Evolutionary conservation across 92 coral and sea anemone genomes (phyloP).

Genomic region (Nematostella vectensis): DNA sequence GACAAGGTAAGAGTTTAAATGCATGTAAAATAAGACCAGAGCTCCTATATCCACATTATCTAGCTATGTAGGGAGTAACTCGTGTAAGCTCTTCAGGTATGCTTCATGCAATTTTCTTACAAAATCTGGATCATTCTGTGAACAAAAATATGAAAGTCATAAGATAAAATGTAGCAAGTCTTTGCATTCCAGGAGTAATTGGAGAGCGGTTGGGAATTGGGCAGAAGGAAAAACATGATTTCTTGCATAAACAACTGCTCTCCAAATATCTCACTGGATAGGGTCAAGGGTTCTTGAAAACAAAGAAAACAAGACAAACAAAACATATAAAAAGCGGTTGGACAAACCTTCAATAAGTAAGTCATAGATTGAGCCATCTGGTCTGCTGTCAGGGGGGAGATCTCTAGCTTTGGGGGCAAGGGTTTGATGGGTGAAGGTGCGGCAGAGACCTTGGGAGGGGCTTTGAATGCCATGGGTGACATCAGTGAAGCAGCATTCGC

Average conservation of each 20-base stretch:
- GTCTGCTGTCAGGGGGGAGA: conserved; percentile 69
- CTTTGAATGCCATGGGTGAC: conserved; percentile 91
- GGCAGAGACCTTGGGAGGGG: conserved; percentile 32
- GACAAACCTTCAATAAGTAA: conserved; percentile 73
- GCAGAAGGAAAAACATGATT: no score
- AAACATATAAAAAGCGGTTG: not conserved
- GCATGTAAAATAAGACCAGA: no score
- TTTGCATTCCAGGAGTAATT: no score
- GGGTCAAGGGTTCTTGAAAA: no score
- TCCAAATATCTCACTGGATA: no score
- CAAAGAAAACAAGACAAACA: no score
- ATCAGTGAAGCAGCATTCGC: conserved; percentile 53
- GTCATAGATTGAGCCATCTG: conserved; percentile 79
- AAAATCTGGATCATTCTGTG: conserved; percentile 71
- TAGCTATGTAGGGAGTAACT: conserved; percentile 42
- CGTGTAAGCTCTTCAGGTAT: conserved; percentile 64
- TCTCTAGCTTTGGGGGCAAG: conserved; percentile 38
- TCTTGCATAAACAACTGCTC: no score
- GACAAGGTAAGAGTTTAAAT: no score
- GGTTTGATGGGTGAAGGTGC: conserved; percentile 20
- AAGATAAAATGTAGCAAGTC: no score
- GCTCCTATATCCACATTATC: no score
- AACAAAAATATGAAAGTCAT: no score
- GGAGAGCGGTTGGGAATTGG: no score
- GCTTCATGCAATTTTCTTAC: conserved; percentile 67